A percentile compares a stretch with the other conserved stretches of the same genome.
Evolutionary conservation across 1,140 invertebrate species (phyloP).

Genomic region (Ceratosolen solmsi): DNA sequence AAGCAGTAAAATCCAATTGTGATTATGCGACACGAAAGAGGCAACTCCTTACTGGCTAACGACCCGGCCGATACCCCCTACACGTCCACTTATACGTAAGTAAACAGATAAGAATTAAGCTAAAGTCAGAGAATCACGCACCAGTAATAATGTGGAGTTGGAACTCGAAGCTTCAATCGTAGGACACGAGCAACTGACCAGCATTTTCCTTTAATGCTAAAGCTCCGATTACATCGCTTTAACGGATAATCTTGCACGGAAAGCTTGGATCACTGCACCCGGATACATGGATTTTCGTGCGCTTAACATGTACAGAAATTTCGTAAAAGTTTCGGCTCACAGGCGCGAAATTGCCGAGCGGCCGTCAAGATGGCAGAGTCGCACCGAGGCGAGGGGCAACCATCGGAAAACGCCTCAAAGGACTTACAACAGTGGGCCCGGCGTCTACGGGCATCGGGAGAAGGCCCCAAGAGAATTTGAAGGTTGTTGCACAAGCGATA

Average conservation of each 20-base stretch:
- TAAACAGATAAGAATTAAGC: conserved; percentile 27
- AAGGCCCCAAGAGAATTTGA: conserved; percentile 65
- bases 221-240: not conserved
- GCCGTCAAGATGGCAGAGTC: not conserved
- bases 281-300: not conserved
- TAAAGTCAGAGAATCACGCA: not conserved
- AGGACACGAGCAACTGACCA: not conserved
- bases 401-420: conserved; percentile 28
- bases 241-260: too few relatives aligned
- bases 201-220: not conserved
- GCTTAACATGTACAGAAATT: conserved; percentile 26
- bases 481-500: conserved; percentile 68
- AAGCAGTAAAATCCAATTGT: not conserved
- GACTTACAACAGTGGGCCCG: conserved; percentile 75
- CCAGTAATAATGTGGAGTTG: not conserved
- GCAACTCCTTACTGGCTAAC: not conserved
- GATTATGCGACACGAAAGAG: not conserved
- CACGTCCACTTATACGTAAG: not conserved
- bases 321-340: conserved; percentile 32
- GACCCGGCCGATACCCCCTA: not conserved
- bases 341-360: not conserved
- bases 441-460: conserved; percentile 76
- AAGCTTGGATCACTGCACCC: too few relatives aligned
- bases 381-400: not conserved
- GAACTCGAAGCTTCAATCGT: conserved; percentile 5